Conservation (phyloP, 2,797 vertebrate species). For the Sardinella longiceps region DNA sequence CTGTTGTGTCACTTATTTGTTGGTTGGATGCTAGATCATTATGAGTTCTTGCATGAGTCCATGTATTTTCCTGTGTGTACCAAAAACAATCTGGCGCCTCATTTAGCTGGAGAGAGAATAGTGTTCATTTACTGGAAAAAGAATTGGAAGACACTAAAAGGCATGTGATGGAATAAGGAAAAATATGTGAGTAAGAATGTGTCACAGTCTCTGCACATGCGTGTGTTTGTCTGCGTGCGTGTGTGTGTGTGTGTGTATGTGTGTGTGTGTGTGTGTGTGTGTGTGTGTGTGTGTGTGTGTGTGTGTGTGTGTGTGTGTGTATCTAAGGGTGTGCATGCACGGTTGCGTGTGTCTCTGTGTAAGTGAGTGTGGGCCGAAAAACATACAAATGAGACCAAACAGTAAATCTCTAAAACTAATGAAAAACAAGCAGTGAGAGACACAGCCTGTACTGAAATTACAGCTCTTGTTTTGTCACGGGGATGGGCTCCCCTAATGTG, state of each 20-base stretch:
- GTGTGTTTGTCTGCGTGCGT: neutral
- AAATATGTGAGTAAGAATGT: constrained; percentile 2
- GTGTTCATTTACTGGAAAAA: neutral
- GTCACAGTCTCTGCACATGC: neutral
- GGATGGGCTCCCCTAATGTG: constrained; percentile 62
- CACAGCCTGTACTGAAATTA: constrained; percentile 56
- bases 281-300: neutral
- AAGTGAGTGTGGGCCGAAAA: neutral
- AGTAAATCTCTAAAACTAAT: constrained; percentile 54
- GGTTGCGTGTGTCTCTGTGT: neutral
- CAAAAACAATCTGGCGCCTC: neutral
- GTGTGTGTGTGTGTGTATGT: too few relatives aligned
- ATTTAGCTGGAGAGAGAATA: neutral
- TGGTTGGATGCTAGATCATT: neutral
- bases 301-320: neutral
- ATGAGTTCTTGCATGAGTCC: neutral
- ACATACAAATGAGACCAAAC: constrained; percentile 46
- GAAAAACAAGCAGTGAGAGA: constrained; percentile 53
- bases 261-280: neutral
- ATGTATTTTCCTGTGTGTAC: neutral
- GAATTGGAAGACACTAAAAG: neutral
- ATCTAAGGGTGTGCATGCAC: neutral
- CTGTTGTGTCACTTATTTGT: neutral
- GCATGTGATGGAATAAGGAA: neutral
- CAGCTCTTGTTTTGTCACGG: constrained; percentile 59